Evolutionary conservation across 2,888 invertebrate species (phyloP).

Genomic region (Agonopterix arenella): DNA sequence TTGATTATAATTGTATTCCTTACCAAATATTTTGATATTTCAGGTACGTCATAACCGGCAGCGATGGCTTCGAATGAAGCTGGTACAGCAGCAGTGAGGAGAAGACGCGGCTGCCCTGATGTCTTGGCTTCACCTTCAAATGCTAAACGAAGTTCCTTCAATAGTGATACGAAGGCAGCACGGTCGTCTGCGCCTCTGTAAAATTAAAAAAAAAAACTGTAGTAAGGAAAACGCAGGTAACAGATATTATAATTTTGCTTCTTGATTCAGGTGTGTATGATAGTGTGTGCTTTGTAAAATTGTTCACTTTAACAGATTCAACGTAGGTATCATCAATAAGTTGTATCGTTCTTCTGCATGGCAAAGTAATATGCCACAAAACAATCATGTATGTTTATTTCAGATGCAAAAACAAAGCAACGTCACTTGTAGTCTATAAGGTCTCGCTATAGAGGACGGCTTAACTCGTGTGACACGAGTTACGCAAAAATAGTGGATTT

Average conservation of each 20-base stretch:
- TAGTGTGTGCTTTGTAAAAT: too few species aligned
- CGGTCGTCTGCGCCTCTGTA: slow-evolving; percentile 90
- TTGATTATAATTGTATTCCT: slow-evolving; percentile 8
- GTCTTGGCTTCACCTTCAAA: slow-evolving; percentile 95
- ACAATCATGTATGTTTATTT: too few species aligned
- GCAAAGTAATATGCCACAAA: too few species aligned
- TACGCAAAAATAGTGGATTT: not conserved
- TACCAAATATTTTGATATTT: slow-evolving; percentile 92
- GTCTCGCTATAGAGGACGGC: too few species aligned
- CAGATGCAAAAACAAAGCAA: too few species aligned
- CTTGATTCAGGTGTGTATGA: not conserved
- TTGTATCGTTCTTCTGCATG: too few species aligned
- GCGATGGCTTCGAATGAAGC: slow-evolving; percentile 96
- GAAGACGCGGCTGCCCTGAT: slow-evolving; percentile 86
- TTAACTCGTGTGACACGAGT: too few species aligned
- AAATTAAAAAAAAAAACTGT: not conserved
- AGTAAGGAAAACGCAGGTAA: not conserved
- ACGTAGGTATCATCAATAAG: too few species aligned
- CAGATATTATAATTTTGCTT: not conserved
- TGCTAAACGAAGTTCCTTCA: slow-evolving; percentile 91
- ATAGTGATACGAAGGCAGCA: slow-evolving; percentile 87
- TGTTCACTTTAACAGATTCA: too few species aligned
- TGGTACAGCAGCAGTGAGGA: slow-evolving; percentile 93
- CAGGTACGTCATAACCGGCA: slow-evolving; percentile 95
- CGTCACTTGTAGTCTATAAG: too few species aligned